Evolutionary conservation across 1,140 invertebrate species (phyloP), one percentile per base, ranked within the genome.

Genomic region (Musca domestica): DNA sequence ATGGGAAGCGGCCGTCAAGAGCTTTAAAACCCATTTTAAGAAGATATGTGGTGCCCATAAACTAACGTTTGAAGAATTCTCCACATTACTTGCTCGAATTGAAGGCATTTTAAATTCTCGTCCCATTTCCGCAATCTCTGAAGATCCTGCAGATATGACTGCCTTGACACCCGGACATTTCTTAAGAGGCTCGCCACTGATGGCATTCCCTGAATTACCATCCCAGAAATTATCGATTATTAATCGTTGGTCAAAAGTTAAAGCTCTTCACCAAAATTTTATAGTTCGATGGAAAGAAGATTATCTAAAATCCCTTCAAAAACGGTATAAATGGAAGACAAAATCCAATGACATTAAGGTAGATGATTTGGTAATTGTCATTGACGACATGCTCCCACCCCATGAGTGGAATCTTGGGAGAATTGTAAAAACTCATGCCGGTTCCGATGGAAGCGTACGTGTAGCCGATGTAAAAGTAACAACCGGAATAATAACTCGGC

Each of bases 1-100:
- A 5, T 78, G 75, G 73, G 81, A 83, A 70, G 67, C 75, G 3
- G 69, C 74, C 30, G 74, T 81, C 2, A 71, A 73, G 58, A 73
- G 71, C 19, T 72, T 78, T 10, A 82, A 83, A 68, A 49, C 41
- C 30, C 71, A 73, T 20, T 66, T 80, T 25, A 67, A 65, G 25
- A 61, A 68, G 49, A 46, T 72, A 25, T 61, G 49, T 63, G 72
- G 71, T 34, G 22, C 48, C 30, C 66, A 52, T 49, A 41, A 67
- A 14, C 52, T 77, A 54, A 73, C 73, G 1, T 72, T 70, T 70
- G 76, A 81, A 64, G 75, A 81, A 68, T 66, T 81, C 2, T 49
- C n/a, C 10, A 78, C 75, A 0, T 23, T 78, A 0, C 64, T 75
- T 10, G n/a, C 67, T 14, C 63, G 68, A 15, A 73, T 79, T 48